Base-by-base conservation (phyloP, 2,797 vertebrate genomes). In the Echeneis naucrates region DNA sequence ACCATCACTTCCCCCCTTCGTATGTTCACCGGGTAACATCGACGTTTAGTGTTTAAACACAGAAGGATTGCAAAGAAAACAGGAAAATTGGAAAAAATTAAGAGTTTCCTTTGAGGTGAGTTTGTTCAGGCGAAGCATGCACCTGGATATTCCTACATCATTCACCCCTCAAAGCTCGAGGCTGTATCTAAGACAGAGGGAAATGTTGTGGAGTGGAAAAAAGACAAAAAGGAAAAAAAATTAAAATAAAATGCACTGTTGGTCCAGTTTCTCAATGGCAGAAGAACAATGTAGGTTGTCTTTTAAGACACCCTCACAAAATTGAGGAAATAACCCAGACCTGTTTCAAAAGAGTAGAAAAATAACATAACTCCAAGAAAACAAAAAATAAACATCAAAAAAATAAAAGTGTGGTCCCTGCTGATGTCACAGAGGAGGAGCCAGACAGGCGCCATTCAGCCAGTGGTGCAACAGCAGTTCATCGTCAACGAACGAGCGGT, bases 31-130 rank as follows among this genome's bases (percentile, higher is more conserved):
- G 93, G 93, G 93, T 91, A 84, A 89, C 91, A 95, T 89, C 76
- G 61, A 95, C 91, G 94, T 93, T 88, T 78, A 89, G 93, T 92
- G 92, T 94, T 95, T 94, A 95, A 94, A 94, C 95, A 96, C 95
- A 95, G 92, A 95, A 94, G 95, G 95, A 96, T 95, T 94, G 94
- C 93, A 95, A 96, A 95, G 63, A 66, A 48, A 48, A 66, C 74
- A 73, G 48, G 42, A 62, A 17, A 33, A 33, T 5, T 50, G 23
- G 13, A 52, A n/a, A 38, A 54, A 79, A 60, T 0, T 4, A 82
- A 45, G 23, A 4, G 1, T n/a, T 58, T 47, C 45, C 38, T 52
- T 51, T 72, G 38, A 17, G 63, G 75, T 72, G 80, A 81, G 54
- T 44, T 75, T 66, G n/a, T 70, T 59, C 67, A 73, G 74, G 77